Evolutionary conservation across 1,140 invertebrate species (phyloP), one percentile per base, ranked within the genome.

Genomic region (Polypedilum vanderplanki): DNA sequence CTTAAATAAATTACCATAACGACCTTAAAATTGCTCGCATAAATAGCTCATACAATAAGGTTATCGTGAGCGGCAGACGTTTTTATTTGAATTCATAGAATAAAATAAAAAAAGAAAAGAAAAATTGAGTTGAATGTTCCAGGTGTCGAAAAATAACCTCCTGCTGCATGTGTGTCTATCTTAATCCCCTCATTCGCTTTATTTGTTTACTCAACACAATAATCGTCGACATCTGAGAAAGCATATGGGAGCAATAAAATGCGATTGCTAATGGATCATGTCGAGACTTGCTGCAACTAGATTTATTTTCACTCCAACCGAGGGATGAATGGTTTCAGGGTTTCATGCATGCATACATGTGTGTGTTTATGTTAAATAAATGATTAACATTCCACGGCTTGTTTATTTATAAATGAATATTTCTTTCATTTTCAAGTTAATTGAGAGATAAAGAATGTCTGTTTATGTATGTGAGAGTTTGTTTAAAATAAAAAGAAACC

Each of bases 1-100:
- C 46, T 57, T n/a, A 57, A 46, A 46, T 46, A 46, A 57, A 57
- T 57, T 57, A 57, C 46, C 46, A 57, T 57, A 57, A 57, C 46
- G 46, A 57, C 46, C 46, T 57, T 57, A 57, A 57, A n/a, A n/a
- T 57, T 57, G 12, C 46, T 57, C n/a, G 12, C 46, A 12, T 57
- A n/a, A n/a, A n/a, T n/a, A 15, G 12, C 4, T 57, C 46, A 57
- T n/a, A 57, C 12, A 46, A 46, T 12, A 46, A 57, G 46, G 46
- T 57, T 57, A 57, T 57, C 46, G n/a, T n/a, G n/a, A 57, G 46
- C 46, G n/a, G n/a, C 46, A 57, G n/a, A 57, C 12, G 12, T 57
- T 57, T 57, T 57, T n/a, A 57, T 57, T n/a, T n/a, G 3, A 57
- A n/a, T 57, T 57, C 46, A n/a, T 57, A 46, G 41, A 15, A 15